These are phyloP conservation scores for Semicossyphus pulcher DNA, from an alignment of 2,113 vertebrate species.

Conservation along the genomic window DNA sequence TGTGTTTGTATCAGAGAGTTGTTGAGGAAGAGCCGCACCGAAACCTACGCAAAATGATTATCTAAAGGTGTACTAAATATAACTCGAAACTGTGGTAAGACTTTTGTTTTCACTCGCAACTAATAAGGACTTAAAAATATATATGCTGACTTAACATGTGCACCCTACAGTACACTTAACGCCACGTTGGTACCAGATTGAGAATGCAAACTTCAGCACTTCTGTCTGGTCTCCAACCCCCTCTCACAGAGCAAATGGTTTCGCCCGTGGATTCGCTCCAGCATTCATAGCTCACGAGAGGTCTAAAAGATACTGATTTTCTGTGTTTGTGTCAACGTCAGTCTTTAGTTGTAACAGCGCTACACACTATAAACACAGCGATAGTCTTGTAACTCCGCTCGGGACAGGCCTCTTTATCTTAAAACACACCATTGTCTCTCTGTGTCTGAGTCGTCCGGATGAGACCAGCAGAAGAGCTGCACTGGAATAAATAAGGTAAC, in stretches of 20 bases:
- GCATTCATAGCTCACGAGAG: conserved; percentile 58
- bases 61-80: not conserved
- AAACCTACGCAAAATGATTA: not conserved
- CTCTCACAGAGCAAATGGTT: conserved; percentile 71
- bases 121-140: not conserved
- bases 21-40: conserved; percentile 11
- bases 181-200: not conserved
- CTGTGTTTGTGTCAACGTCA: conserved; percentile 26
- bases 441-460: conserved; percentile 28
- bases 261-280: conserved; percentile 72
- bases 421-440: not conserved
- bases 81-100: not conserved
- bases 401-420: not conserved
- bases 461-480: conserved; percentile 49
- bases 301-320: conserved; percentile 59
- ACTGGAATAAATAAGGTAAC: conserved; percentile 73
- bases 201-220: conserved; percentile 65
- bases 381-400: not conserved
- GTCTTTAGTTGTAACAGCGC: conserved; percentile 20
- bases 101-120: not conserved
- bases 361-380: conserved; percentile 9
- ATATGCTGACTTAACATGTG: not conserved
- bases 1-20: conserved; percentile 56
- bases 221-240: conserved; percentile 13
- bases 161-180: not conserved